Evolutionary conservation across 2,888 invertebrate genomes (phyloP), one percentile per base, ranked within the genome.

Genomic region (Aromia moschata): DNA sequence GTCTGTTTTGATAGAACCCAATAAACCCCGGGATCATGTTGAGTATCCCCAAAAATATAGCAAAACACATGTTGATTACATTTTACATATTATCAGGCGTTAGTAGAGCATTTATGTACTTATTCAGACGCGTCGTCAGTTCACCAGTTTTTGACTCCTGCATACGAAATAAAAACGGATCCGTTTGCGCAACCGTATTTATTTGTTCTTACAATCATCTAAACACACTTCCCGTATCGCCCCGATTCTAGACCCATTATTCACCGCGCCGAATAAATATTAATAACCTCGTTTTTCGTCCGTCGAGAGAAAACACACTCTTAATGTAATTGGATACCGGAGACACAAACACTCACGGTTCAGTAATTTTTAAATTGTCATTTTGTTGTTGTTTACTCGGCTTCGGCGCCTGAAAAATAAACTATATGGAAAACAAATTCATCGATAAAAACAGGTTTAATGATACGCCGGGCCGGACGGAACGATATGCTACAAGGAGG

Each of bases 371-470:
- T 49, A 49, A 49, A 49, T 49, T 49, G 49, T 49, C 49, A 49
- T 49, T 49, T 37, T 49, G 49, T 49, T 49, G 49, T 49, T 49
- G 49, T 49, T 38, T 49, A 49, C 49, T 20, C 20, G 20, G 15
- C 15, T 37, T 16, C 20, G 20, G 49, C 25, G 49, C 25, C 9
- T 15, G 37, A 20, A 49, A 49, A 49, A 38, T 36, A 43, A 43
- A 14, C 25, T 43, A 43, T 10, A 20, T 43, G 43, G 25, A 43
- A 43, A 43, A 49, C 14, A 49, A 38, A 38, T 38, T 49, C 30
- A 38, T 49, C 38, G 38, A 38, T 15, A 38, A 20, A 38, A 49
- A 49, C 47, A 36, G 12, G 20, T 36, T 18, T 18, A 36, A 47
- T 46, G 16, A 16, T 37, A 37, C 37, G 14, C 10, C 16, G 2